These are phyloP conservation scores for Caenorhabditis sp. DNA, from an alignment of 2,888 invertebrate genomes.

Conservation along the genomic window DNA sequence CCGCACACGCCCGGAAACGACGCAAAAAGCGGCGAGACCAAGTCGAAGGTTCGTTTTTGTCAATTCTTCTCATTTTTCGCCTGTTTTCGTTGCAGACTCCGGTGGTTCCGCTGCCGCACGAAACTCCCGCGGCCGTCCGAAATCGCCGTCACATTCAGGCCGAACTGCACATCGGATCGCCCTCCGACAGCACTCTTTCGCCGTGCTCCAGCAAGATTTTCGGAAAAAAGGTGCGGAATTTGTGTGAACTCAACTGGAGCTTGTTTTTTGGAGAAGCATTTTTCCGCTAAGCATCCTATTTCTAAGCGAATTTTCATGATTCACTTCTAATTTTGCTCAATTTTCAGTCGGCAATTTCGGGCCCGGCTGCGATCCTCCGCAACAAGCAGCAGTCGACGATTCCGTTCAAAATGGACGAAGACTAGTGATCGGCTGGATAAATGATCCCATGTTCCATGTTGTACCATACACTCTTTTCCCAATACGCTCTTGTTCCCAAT, in stretches of 20 bases:
- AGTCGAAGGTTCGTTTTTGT: conserved; percentile 30
- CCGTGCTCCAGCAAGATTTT: conserved; percentile 68
- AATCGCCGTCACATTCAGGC: conserved; percentile 63
- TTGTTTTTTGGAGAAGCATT: no score
- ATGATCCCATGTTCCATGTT: conserved; percentile 33
- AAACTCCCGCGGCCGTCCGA: conserved; percentile 64
- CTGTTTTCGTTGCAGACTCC: conserved; percentile 36
- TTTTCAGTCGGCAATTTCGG: conserved; percentile 60
- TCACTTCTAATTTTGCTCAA: neutral
- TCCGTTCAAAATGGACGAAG: conserved; percentile 64
- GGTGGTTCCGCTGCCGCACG: conserved; percentile 50
- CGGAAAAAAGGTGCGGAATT: conserved; percentile 54
- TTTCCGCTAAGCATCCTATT: neutral
- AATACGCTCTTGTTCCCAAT: neutral
- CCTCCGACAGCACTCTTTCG: conserved; percentile 67
- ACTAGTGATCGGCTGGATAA: conserved; percentile 4
- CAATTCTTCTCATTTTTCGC: neutral
- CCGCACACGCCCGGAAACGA: conserved; percentile 21
- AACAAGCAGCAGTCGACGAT: conserved; percentile 67
- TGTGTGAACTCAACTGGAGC: no score
- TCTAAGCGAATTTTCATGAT: neutral
- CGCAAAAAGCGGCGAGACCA: conserved; percentile 21
- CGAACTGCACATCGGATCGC: conserved; percentile 60
- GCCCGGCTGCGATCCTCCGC: conserved; percentile 64
- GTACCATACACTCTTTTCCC: conserved; percentile 19